Evolutionary conservation across 2,888 invertebrate species (phyloP).

Genomic region (Heteromurus nitidus): DNA sequence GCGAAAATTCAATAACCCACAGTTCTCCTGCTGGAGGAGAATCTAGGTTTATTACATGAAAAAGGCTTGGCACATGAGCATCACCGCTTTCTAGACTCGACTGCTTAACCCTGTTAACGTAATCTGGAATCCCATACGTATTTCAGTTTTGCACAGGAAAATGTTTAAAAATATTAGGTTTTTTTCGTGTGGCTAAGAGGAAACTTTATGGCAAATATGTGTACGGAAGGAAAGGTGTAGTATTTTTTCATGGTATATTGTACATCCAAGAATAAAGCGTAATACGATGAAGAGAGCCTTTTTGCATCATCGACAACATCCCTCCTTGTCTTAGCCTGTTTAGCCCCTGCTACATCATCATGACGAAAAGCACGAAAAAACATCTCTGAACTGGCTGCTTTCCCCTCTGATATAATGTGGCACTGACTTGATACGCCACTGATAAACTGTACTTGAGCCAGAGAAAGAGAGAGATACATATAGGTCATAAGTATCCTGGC

Average conservation of each 20-base stretch:
- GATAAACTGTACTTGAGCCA: slow-evolving; percentile 36
- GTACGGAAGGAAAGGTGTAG: slow-evolving; percentile 1
- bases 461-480: slow-evolving; percentile 27
- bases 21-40: no score
- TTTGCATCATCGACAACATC: slow-evolving; percentile 53
- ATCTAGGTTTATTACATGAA: slow-evolving; percentile 12
- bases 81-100: not conserved
- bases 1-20: not conserved
- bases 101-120: slow-evolving; percentile 44
- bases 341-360: not conserved
- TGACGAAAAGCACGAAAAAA: slow-evolving; percentile 38
- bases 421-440: slow-evolving; percentile 25
- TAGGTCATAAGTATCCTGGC: slow-evolving; percentile 43
- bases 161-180: not conserved
- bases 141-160: slow-evolving; percentile 20
- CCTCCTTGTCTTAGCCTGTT: not conserved
- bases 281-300: slow-evolving; percentile 38
- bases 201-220: slow-evolving; percentile 48
- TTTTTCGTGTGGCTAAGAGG: slow-evolving; percentile 13
- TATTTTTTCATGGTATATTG: no score
- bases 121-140: slow-evolving; percentile 23
- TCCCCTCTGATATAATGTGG: slow-evolving; percentile 27
- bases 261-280: slow-evolving; percentile 54
- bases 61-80: not conserved
- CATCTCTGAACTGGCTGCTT: not conserved